phyloP scores from a whole-genome alignment of 2,797 vertebrate species.

The Cottoperca gobio region DNA sequence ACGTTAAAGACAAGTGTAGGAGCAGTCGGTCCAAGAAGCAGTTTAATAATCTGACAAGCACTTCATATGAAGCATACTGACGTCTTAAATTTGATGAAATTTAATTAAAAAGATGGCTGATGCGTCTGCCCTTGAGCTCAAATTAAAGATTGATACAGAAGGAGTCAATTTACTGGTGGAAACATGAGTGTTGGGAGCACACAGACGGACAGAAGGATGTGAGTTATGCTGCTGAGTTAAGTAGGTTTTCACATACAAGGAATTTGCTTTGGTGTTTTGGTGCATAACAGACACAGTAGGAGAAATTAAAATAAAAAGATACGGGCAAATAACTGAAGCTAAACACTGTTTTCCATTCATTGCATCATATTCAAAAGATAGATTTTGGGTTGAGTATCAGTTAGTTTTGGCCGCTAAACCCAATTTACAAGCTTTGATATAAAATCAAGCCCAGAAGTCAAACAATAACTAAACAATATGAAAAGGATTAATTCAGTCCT shows the following conservation, averaged over 20 bases:
- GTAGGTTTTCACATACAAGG: too few species aligned
- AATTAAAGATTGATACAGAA: not conserved
- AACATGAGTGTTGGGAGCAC: not conserved
- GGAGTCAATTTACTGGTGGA: not conserved
- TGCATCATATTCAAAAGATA: constrained; percentile 16
- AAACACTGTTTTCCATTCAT: constrained; percentile 14
- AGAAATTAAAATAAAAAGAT: too few species aligned
- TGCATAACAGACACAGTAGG: too few species aligned
- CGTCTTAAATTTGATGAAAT: not conserved
- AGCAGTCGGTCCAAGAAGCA: not conserved
- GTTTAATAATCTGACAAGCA: not conserved
- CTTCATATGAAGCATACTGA: not conserved
- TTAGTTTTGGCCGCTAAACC: not conserved
- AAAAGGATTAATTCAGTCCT: constrained; percentile 24
- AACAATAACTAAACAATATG: constrained; percentile 28
- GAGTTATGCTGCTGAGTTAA: not conserved
- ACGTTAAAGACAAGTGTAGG: not conserved
- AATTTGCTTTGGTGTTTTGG: too few species aligned
- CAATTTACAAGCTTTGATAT: constrained; percentile 37
- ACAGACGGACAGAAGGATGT: constrained; percentile 12
- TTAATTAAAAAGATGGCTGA: not conserved
- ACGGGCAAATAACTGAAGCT: not conserved
- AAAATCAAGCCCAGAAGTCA: constrained; percentile 49
- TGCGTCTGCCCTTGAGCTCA: not conserved
- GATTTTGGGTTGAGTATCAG: constrained; percentile 7